Percentiles rank a stretch among this genome's conserved stretches.
phyloP scores from a whole-genome alignment of 2,888 invertebrate species.

The Heliconius ismenius region DNA sequence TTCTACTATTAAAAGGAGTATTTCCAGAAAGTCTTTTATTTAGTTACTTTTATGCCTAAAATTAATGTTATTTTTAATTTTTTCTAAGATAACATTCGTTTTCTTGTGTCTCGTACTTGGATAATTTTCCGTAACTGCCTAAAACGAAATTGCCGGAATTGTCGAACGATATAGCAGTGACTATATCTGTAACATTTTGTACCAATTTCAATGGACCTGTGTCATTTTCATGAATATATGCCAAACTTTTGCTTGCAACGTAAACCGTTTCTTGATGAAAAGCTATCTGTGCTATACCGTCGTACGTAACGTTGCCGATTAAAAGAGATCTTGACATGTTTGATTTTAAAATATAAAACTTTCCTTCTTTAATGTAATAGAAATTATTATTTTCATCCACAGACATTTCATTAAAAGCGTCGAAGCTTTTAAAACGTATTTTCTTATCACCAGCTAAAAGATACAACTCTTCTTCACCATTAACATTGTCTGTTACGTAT shows the following conservation, averaged over 20 bases:
- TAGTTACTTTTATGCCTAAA: background rate
- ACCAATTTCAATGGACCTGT: conserved; percentile 58
- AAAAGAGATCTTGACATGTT: conserved; percentile 54
- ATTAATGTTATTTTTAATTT: conserved; percentile 32
- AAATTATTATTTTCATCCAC: conserved; percentile 69
- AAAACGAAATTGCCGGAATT: conserved; percentile 60
- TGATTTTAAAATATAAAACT: conserved; percentile 61
- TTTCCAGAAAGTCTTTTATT: conserved; percentile 34
- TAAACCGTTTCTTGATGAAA: conserved; percentile 61
- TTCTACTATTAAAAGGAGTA: conserved; percentile 42
- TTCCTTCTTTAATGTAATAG: conserved; percentile 64
- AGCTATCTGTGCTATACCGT: conserved; percentile 67
- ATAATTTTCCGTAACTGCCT: conserved; percentile 60
- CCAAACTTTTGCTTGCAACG: conserved; percentile 61
- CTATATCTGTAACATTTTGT: conserved; percentile 58
- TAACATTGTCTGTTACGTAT: conserved; percentile 62
- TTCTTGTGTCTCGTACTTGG: conserved; percentile 59
- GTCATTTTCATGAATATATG: conserved; percentile 66
- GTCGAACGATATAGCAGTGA: conserved; percentile 69
- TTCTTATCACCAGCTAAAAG: conserved; percentile 61
- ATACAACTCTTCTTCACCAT: conserved; percentile 66
- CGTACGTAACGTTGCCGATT: conserved; percentile 60
- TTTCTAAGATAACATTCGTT: conserved; percentile 55
- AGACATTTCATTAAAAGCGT: conserved; percentile 64
- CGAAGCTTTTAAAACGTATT: conserved; percentile 58